Base-by-base conservation (phyloP, 2,888 invertebrate species). In the Bugula neritina region DNA sequence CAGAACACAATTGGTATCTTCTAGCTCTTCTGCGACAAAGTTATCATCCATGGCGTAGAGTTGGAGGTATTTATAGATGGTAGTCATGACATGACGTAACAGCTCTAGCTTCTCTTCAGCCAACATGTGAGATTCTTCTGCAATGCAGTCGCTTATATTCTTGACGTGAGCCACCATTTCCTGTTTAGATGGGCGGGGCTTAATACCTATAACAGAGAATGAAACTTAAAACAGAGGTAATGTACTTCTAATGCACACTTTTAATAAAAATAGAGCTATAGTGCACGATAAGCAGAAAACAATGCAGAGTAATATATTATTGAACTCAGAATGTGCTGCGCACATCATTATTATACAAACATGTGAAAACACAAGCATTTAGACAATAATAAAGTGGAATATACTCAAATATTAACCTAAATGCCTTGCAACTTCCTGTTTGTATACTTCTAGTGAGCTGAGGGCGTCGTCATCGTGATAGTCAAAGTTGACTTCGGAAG, bases 61-160 rank as follows among this genome's bases (percentile, higher is more conserved):
- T 31, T 35, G 34, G 43, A 77, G 74, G 72, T 73, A 75, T 29
- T 70, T 69, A 72, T 76, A 77, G 43, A 77, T 71, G 54, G 69
- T 73, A 69, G 75, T 77, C 75, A 77, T 74, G 27, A 77, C 75
- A n/a, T 77, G 75, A 23, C 73, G 70, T 25, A 63, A n/a, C 10
- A 63, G 31, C 10, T 63, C 63, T 27, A 31, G 31, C 63, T 63
- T 63, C 2, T 63, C 63, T 63, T 5, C 63, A 63, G 31, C 31
- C 31, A 63, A 34, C 63, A 31, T 63, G 5, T 27, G 27, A 27
- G 25, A 27, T 10, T 63, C 63, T 34, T 31, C 63, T n/a, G 27
- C 63, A 21, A 63, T 27, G 31, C 63, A 63, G 27, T 63, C 5
- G 34, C 63, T 63, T 10, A 63, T 25, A n/a, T 63, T 63, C 13